A percentile compares a stretch with the other conserved stretches of the same genome.
Conservation (phyloP, 92 coral and sea anemone species). For the Epizoanthus fatuus region DNA sequence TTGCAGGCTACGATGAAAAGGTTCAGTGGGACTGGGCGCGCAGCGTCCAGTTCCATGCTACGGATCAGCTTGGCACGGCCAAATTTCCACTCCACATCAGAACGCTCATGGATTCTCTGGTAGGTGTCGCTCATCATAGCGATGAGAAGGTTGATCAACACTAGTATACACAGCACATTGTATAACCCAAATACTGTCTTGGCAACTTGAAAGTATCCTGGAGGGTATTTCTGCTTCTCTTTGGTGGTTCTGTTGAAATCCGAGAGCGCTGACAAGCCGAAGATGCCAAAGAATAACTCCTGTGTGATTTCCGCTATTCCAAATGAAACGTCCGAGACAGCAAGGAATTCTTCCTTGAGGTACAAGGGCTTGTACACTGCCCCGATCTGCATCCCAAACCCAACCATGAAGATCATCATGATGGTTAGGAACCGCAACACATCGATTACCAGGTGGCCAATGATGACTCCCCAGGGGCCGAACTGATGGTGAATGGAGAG, state of each 20-base stretch:
- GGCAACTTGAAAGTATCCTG: slow-evolving; percentile 55
- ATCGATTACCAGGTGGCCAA: slow-evolving; percentile 95
- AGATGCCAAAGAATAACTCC: slow-evolving; percentile 84
- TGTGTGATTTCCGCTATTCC: slow-evolving; percentile 67
- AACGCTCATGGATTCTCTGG: slow-evolving; percentile 91
- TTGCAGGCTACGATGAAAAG: slow-evolving; percentile 80
- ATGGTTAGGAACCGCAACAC: slow-evolving; percentile 89
- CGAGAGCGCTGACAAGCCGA: slow-evolving; percentile 75
- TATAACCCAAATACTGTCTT: slow-evolving; percentile 90
- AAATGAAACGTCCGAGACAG: not conserved
- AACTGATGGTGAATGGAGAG: slow-evolving; percentile 95
- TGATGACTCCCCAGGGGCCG: slow-evolving; percentile 99
- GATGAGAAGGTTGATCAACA: slow-evolving; percentile 89
- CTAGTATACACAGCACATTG: slow-evolving; percentile 86
- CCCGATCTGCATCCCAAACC: slow-evolving; percentile 89
- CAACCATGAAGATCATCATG: slow-evolving; percentile 82
- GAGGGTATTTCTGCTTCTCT: not conserved
- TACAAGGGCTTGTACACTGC: slow-evolving; percentile 89
- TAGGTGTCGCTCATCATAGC: slow-evolving; percentile 99
- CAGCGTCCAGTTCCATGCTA: slow-evolving; percentile 91
- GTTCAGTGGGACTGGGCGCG: slow-evolving; percentile 93
- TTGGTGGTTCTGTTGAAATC: slow-evolving; percentile 37
- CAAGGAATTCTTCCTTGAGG: slow-evolving; percentile 29
- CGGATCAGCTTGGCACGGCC: slow-evolving; percentile 95
- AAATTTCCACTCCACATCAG: slow-evolving; percentile 97